Evolutionary conservation across 2,797 vertebrate species (phyloP).

Genomic region (Myripristis murdjan): DNA sequence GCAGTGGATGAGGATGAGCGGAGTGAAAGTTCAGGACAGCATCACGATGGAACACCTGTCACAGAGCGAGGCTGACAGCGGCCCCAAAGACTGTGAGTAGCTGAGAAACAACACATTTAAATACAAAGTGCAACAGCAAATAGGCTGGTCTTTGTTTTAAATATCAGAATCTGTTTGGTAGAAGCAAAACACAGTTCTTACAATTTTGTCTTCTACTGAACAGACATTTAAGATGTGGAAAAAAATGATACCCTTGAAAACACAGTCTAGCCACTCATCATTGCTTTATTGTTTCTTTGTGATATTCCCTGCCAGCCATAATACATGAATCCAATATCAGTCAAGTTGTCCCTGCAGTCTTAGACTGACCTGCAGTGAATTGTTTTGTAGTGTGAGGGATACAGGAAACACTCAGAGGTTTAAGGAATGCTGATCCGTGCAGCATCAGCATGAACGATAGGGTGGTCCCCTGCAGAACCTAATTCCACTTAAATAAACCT

Average conservation of each 20-base stretch:
- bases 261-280: not conserved
- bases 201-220: not conserved
- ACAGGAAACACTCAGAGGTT: constrained; percentile 2
- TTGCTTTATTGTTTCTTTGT: constrained; percentile 1
- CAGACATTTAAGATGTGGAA: not conserved
- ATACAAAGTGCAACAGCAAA: not conserved
- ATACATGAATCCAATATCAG: not conserved
- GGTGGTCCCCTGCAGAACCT: constrained; percentile 26
- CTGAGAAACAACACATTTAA: not conserved
- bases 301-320: not conserved
- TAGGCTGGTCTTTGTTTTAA: no score
- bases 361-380: constrained; percentile 9
- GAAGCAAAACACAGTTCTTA: not conserved
- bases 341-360: not conserved
- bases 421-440: constrained; percentile 32
- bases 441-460: constrained; percentile 12
- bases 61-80: constrained; percentile 84
- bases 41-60: constrained; percentile 85
- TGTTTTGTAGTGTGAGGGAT: constrained; percentile 1
- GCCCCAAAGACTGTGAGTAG: constrained; percentile 92
- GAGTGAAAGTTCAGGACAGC: constrained; percentile 61
- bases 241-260: not conserved
- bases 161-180: not conserved
- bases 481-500: constrained; percentile 64
- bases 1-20: constrained; percentile 64